Evolutionary conservation across 2,888 invertebrate species (phyloP).

Genomic region (Dendrolimus pini): DNA sequence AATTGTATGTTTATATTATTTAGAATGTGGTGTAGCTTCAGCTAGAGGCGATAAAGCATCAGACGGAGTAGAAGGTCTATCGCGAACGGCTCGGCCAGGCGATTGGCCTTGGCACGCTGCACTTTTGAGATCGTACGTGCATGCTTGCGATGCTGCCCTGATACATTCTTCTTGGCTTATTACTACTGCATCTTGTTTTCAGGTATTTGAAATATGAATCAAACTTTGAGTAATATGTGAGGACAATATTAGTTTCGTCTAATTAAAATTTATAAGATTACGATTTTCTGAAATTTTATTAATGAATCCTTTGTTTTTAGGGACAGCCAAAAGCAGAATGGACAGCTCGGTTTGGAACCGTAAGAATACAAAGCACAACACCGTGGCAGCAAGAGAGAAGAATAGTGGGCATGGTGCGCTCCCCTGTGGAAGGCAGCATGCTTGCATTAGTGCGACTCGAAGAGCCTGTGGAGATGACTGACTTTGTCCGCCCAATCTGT

Average conservation of each 20-base stretch:
- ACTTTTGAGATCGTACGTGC: slow-evolving; percentile 87
- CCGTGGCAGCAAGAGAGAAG: slow-evolving; percentile 93
- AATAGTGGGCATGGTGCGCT: slow-evolving; percentile 91
- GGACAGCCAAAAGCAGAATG: slow-evolving; percentile 93
- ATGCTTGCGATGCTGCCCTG: slow-evolving; percentile 92
- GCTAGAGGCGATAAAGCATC: slow-evolving; percentile 65
- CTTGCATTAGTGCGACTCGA: slow-evolving; percentile 88
- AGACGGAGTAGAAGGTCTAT: slow-evolving; percentile 72
- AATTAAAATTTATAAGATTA: no score
- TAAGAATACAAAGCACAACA: slow-evolving; percentile 85
- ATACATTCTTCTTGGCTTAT: slow-evolving; percentile 89
- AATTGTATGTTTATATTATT: slow-evolving; percentile 1
- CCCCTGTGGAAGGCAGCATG: slow-evolving; percentile 92
- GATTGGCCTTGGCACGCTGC: slow-evolving; percentile 97
- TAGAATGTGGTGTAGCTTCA: slow-evolving; percentile 84
- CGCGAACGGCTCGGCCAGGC: slow-evolving; percentile 85
- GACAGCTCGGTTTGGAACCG: slow-evolving; percentile 86
- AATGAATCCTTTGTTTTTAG: slow-evolving; percentile 30
- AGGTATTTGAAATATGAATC: slow-evolving; percentile 38
- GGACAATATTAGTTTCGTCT: no score
- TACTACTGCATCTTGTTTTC: slow-evolving; percentile 92
- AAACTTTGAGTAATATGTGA: neutral
- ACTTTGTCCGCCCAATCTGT: slow-evolving; percentile 90
- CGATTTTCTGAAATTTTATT: neutral
- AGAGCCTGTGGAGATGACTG: slow-evolving; percentile 83